Percentiles rank a stretch among this genome's conserved stretches.
These are phyloP conservation scores for Acanthopagrus latus DNA, from an alignment of 2,797 vertebrate species.

Conservation along the genomic window DNA sequence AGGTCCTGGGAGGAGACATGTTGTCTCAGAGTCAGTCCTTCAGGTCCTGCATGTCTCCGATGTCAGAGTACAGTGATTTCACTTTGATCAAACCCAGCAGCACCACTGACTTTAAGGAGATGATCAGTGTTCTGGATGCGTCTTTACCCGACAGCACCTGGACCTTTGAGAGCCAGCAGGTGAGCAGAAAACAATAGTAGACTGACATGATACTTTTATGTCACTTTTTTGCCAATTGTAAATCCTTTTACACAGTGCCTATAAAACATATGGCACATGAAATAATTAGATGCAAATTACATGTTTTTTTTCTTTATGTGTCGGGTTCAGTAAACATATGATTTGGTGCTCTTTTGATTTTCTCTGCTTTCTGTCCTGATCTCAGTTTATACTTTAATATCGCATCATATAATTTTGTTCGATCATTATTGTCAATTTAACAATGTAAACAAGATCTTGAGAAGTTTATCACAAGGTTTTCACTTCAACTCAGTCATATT, in stretches of 20 bases:
- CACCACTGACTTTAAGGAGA: slow-evolving; percentile 82
- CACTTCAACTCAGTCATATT: background rate
- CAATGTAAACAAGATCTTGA: background rate
- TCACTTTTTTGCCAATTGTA: background rate
- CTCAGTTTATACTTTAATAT: background rate
- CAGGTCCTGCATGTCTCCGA: slow-evolving; percentile 81
- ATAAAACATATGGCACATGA: background rate
- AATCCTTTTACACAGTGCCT: background rate
- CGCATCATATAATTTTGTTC: background rate
- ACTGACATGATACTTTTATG: background rate
- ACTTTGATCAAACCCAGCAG: slow-evolving; percentile 82
- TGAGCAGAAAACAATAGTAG: slow-evolving; percentile 60
- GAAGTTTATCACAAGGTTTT: no score
- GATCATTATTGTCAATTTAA: background rate
- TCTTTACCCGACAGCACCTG: slow-evolving; percentile 82
- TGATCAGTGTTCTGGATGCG: slow-evolving; percentile 80
- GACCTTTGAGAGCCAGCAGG: slow-evolving; percentile 83
- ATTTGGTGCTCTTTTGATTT: background rate
- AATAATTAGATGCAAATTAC: background rate
- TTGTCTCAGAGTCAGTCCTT: slow-evolving; percentile 83
- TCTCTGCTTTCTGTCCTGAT: no score
- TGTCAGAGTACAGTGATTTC: slow-evolving; percentile 83
- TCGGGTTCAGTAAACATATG: background rate
- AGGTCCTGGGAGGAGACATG: slow-evolving; percentile 83
- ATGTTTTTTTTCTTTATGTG: background rate